Percentiles rank a stretch among this genome's conserved stretches.
Evolutionary conservation across 2,797 vertebrate species (phyloP).

Genomic region (Arnoldichthys spilopterus): DNA sequence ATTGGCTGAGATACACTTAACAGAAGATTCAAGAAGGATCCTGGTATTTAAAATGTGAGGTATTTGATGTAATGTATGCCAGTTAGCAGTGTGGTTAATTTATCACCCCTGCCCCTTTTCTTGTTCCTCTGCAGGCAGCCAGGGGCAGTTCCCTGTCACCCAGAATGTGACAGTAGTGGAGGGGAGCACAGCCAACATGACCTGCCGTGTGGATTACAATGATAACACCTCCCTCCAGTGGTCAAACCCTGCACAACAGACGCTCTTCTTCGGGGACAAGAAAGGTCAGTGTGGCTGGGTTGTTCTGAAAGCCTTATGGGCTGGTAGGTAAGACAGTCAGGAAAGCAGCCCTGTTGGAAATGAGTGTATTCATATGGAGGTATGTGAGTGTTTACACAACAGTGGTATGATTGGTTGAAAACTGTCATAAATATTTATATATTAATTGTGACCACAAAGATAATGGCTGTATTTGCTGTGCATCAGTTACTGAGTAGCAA

Average conservation of each 20-base stretch:
- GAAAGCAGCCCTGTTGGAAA: background rate
- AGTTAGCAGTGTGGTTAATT: slow-evolving; percentile 23
- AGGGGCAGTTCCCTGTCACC: slow-evolving; percentile 91
- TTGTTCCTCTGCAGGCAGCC: slow-evolving; percentile 60
- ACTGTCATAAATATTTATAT: too few species aligned
- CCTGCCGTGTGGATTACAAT: slow-evolving; percentile 98
- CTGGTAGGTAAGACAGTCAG: background rate
- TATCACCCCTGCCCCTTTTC: slow-evolving; percentile 27
- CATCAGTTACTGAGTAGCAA: too few species aligned
- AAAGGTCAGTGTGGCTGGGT: slow-evolving; percentile 85
- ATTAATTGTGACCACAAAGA: too few species aligned
- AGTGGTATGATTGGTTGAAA: too few species aligned
- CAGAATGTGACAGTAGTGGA: slow-evolving; percentile 96
- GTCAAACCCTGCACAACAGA: slow-evolving; percentile 99
- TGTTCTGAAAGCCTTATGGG: background rate
- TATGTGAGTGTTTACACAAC: background rate
- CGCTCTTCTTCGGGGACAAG: slow-evolving; percentile 98
- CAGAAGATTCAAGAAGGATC: background rate
- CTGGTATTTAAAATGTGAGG: background rate
- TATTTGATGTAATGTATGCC: slow-evolving; percentile 7
- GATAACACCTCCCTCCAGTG: slow-evolving; percentile 99
- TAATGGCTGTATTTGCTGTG: too few species aligned
- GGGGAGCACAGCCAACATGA: slow-evolving; percentile 94
- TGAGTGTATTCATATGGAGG: background rate
- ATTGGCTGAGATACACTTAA: slow-evolving; percentile 22